These are phyloP conservation scores for Ianthella basta DNA, from an alignment of 37 sponge, comb jelly and placozoan genomes.

Conservation along the genomic window DNA sequence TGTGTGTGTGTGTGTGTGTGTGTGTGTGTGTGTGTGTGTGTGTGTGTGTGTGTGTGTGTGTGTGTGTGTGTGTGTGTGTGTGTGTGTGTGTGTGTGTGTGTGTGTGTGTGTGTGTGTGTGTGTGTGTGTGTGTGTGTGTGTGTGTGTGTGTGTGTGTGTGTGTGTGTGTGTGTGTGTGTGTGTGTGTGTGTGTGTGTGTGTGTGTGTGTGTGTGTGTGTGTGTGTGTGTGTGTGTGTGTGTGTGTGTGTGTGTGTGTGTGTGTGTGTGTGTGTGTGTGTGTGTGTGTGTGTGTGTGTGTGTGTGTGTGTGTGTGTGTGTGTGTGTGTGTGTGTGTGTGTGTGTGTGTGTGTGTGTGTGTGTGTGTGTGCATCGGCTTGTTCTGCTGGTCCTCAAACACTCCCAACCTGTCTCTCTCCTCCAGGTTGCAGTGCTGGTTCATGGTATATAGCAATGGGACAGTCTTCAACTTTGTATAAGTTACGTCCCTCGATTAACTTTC, in stretches of 20 bases:
- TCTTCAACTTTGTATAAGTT: too few relatives aligned
- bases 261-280: slow-evolving; percentile 18
- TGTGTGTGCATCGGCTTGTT: neutral
- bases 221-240: slow-evolving; percentile 2
- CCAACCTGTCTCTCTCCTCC: too few relatives aligned
- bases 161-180: slow-evolving; percentile 32
- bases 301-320: slow-evolving; percentile 38
- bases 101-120: slow-evolving; percentile 5
- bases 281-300: slow-evolving; percentile 5
- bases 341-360: slow-evolving; percentile 16
- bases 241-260: slow-evolving; percentile 31
- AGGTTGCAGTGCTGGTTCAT: too few relatives aligned
- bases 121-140: neutral
- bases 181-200: slow-evolving; percentile 38
- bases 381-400: too few relatives aligned
- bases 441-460: too few relatives aligned
- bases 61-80: slow-evolving; percentile 15
- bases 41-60: slow-evolving; percentile 14
- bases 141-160: slow-evolving; percentile 32
- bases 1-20: slow-evolving; percentile 37
- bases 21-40: slow-evolving; percentile 39
- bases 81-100: slow-evolving; percentile 31
- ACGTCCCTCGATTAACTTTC: too few relatives aligned
- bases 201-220: slow-evolving; percentile 33
- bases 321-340: slow-evolving; percentile 35